Percentiles rank a stretch among this genome's conserved stretches.
These are phyloP conservation scores for Colossoma macropomum DNA, from an alignment of 2,113 vertebrate genomes.

Conservation along the genomic window DNA sequence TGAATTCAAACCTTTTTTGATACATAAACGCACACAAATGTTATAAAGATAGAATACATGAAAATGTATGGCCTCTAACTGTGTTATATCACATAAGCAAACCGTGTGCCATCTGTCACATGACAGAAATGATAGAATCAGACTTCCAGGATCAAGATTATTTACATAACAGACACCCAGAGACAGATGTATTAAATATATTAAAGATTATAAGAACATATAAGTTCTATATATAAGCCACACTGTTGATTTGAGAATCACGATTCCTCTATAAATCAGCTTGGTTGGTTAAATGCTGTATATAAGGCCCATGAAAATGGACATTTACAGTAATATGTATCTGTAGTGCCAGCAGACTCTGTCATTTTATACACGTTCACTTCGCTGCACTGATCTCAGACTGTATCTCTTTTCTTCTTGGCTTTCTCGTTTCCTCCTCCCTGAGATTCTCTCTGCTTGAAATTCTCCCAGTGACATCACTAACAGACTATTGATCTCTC, in stretches of 20 bases:
- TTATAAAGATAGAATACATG: too few relatives aligned
- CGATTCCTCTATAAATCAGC: neutral
- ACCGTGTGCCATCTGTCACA: too few relatives aligned
- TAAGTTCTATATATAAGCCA: neutral
- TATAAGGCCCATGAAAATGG: neutral
- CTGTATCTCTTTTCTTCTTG: conserved; percentile 6
- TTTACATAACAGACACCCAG: too few relatives aligned
- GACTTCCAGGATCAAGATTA: too few relatives aligned
- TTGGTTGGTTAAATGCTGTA: too few relatives aligned
- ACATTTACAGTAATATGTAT: neutral
- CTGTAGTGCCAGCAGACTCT: neutral
- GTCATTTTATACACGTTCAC: neutral
- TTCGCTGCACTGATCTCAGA: neutral
- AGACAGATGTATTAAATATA: neutral
- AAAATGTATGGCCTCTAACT: too few relatives aligned
- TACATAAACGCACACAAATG: too few relatives aligned
- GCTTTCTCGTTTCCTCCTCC: neutral
- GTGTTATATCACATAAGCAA: too few relatives aligned
- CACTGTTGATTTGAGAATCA: neutral
- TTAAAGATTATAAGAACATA: neutral
- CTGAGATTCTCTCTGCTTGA: conserved; percentile 37
- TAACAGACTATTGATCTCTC: conserved; percentile 40
- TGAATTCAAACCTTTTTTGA: too few relatives aligned
- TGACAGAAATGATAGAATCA: too few relatives aligned
- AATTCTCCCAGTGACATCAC: conserved; percentile 51